phyloP scores from a whole-genome alignment of 2,797 vertebrate species.

The Helicolenus hilgendorfi region DNA sequence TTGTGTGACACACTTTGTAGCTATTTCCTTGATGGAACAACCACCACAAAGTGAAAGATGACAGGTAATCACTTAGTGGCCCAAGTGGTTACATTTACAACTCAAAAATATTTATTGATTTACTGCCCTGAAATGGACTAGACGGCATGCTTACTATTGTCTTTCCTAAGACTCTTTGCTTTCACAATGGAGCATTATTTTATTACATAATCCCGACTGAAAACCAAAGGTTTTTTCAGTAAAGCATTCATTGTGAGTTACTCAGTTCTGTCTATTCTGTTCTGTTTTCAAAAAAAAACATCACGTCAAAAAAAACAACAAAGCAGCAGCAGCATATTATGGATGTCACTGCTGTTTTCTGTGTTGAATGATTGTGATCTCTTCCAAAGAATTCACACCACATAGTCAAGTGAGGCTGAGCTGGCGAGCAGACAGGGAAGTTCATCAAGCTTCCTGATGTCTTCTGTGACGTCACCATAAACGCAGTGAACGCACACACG shows the following conservation, averaged over 20 bases:
- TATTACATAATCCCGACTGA: background rate
- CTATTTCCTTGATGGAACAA: too few species aligned
- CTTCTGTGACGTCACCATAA: background rate
- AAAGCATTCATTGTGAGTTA: background rate
- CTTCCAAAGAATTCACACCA: background rate
- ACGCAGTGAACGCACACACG: background rate
- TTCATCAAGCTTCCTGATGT: background rate
- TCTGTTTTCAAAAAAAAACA: background rate
- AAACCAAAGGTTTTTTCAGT: background rate
- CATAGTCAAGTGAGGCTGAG: background rate
- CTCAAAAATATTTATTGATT: background rate
- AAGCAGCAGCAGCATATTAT: background rate
- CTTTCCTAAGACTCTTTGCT: background rate
- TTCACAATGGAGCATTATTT: background rate
- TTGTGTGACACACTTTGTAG: background rate
- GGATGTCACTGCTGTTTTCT: too few species aligned
- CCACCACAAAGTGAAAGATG: background rate
- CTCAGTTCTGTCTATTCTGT: background rate
- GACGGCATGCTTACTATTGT: too few species aligned
- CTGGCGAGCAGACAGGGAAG: background rate
- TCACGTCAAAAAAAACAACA: background rate
- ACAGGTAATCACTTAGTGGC: background rate
- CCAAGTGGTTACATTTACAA: background rate
- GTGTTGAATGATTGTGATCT: background rate
- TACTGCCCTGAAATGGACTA: background rate